A percentile compares a stretch with the other conserved stretches of the same genome.
These are phyloP conservation scores for Aspidoscelis tigris DNA, from an alignment of 2,113 vertebrate genomes.

Conservation along the genomic window DNA sequence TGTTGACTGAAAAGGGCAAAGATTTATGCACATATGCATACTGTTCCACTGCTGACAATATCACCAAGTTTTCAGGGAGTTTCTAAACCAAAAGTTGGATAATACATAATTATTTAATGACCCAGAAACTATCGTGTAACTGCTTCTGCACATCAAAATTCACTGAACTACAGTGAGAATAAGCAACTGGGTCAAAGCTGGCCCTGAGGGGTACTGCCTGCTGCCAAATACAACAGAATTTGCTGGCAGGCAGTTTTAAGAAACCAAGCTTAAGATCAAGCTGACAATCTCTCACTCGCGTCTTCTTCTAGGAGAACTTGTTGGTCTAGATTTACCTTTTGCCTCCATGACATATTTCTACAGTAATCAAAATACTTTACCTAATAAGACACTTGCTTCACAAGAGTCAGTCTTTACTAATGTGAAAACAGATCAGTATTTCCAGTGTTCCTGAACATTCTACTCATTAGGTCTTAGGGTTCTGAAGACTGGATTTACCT, in stretches of 20 bases:
- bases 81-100: not conserved
- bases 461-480: not conserved
- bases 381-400: not conserved
- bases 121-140: not conserved
- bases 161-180: not conserved
- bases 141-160: not conserved
- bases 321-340: not conserved
- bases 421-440: not conserved
- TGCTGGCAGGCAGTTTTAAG: not conserved
- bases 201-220: not conserved
- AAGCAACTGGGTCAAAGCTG: not conserved
- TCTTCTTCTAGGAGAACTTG: not conserved
- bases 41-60: not conserved
- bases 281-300: not conserved
- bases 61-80: not conserved
- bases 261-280: not conserved
- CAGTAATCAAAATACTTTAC: not conserved
- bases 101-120: not conserved
- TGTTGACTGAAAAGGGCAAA: not conserved
- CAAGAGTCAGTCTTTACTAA: not conserved
- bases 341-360: not conserved
- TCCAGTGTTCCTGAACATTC: not conserved
- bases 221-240: not conserved
- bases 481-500: not conserved
- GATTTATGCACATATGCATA: not conserved